Conservation (phyloP, 2,113 vertebrate species). For the Gyps fulvus region DNA sequence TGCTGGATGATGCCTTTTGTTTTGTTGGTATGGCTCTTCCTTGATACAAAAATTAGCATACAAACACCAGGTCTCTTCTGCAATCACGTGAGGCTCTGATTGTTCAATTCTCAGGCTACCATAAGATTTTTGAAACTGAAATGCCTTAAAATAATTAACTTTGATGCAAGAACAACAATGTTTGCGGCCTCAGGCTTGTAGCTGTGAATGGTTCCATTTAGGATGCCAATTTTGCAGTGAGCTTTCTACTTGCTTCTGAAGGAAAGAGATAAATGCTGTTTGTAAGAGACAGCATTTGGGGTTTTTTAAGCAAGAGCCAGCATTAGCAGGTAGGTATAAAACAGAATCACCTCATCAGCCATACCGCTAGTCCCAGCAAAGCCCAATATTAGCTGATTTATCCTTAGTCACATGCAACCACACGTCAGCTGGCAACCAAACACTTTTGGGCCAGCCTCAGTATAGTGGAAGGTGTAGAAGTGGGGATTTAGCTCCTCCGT, state of each 20-base stretch:
- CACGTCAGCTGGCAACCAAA: background rate
- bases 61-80: background rate
- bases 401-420: background rate
- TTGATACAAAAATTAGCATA: background rate
- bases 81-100: background rate
- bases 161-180: background rate
- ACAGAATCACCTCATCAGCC: background rate
- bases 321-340: background rate
- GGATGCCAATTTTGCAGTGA: background rate
- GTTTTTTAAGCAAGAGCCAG: background rate
- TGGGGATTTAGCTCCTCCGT: background rate
- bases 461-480: background rate
- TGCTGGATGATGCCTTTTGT: background rate
- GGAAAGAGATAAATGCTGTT: background rate
- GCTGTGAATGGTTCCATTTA: background rate
- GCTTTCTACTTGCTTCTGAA: background rate
- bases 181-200: background rate
- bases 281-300: background rate
- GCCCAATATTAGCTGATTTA: background rate
- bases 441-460: background rate
- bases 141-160: background rate
- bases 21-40: background rate
- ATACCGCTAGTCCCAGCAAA: background rate
- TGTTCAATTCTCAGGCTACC: background rate
- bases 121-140: background rate